phyloP scores from a whole-genome alignment of 2,888 invertebrate species.

The Lypha dubia region DNA sequence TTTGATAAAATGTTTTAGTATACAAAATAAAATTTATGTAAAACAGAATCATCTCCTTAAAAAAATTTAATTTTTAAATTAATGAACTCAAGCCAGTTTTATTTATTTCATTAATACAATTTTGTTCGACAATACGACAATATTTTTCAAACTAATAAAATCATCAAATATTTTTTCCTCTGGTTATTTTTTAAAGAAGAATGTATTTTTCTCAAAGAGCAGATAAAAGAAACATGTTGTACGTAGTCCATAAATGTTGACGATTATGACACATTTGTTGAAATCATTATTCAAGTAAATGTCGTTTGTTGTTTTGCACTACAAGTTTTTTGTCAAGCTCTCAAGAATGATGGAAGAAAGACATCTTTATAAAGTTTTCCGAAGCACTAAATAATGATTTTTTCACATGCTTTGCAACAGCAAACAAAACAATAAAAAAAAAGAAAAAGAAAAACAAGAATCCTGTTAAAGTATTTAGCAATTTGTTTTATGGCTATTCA shows the following conservation, averaged over 20 bases:
- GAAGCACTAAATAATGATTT: not conserved
- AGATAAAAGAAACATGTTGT: slow-evolving; percentile 45
- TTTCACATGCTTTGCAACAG: slow-evolving; percentile 10
- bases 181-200: not conserved
- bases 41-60: too few species aligned
- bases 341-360: slow-evolving; percentile 3
- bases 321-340: slow-evolving; percentile 18
- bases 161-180: slow-evolving; percentile 12
- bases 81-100: too few species aligned
- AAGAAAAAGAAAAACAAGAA: slow-evolving; percentile 2
- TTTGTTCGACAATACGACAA: not conserved
- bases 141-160: slow-evolving; percentile 18
- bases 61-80: too few species aligned
- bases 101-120: too few species aligned
- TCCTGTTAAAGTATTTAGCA: slow-evolving; percentile 50
- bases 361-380: slow-evolving; percentile 60
- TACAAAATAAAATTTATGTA: too few species aligned
- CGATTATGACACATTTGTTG: slow-evolving; percentile 69
- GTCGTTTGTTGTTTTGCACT: not conserved
- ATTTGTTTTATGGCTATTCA: slow-evolving; percentile 52
- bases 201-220: not conserved
- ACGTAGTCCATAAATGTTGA: slow-evolving; percentile 66
- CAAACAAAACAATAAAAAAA: not conserved
- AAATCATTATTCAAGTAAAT: slow-evolving; percentile 66
- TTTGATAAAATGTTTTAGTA: too few species aligned